Conservation (phyloP, 2,797 vertebrate genomes). For the Anolis apletophallus region DNA sequence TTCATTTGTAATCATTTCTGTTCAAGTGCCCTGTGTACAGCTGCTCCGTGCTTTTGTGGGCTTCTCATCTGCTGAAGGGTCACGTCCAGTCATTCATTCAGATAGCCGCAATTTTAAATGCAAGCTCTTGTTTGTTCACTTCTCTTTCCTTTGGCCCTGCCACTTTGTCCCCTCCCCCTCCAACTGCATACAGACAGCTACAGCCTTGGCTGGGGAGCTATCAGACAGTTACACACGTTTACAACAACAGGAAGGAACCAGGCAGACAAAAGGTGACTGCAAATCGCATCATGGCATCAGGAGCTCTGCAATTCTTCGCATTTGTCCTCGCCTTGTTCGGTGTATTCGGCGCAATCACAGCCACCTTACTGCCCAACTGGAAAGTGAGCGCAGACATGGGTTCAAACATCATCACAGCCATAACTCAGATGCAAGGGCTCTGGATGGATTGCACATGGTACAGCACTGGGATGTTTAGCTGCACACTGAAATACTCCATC, state of each 20-base stretch:
- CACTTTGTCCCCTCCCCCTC: constrained; percentile 68
- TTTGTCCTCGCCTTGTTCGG: constrained; percentile 89
- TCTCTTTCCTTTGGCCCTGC: constrained; percentile 52
- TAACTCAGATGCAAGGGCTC: constrained; percentile 90
- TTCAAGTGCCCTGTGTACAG: constrained; percentile 51
- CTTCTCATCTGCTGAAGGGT: constrained; percentile 56
- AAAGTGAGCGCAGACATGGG: constrained; percentile 85
- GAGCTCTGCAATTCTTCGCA: constrained; percentile 90
- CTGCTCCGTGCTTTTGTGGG: constrained; percentile 40
- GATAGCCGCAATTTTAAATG: constrained; percentile 58
- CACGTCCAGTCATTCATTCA: constrained; percentile 46
- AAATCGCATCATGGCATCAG: constrained; percentile 83
- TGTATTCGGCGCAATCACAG: constrained; percentile 83
- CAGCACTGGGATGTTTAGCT: constrained; percentile 95
- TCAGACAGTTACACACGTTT: constrained; percentile 66
- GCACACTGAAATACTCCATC: constrained; percentile 86
- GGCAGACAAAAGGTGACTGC: constrained; percentile 59
- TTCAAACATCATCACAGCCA: constrained; percentile 87
- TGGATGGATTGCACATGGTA: constrained; percentile 98
- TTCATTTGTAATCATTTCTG: constrained; percentile 31
- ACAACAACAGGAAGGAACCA: constrained; percentile 52
- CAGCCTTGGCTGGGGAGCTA: constrained; percentile 77
- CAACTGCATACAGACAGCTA: constrained; percentile 73
- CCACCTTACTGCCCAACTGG: constrained; percentile 94
- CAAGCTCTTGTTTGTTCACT: constrained; percentile 60